A percentile compares a stretch with the other conserved stretches of the same genome.
These are phyloP conservation scores for Buceros bicornis DNA, from an alignment of 2,797 vertebrate genomes.

Conservation along the genomic window DNA sequence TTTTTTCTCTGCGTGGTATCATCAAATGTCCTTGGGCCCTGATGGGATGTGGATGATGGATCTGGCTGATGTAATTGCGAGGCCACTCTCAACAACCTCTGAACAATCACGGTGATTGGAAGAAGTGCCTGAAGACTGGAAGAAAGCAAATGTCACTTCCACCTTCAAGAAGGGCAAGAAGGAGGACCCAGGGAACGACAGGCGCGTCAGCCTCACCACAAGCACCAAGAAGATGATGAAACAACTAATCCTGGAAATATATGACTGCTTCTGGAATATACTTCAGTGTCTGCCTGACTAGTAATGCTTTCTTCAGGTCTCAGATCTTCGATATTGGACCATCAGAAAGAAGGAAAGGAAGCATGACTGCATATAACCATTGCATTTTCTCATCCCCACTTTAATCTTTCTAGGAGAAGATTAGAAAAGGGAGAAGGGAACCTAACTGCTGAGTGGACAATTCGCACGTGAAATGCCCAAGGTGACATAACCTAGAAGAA, in stretches of 20 bases:
- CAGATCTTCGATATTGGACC: background rate
- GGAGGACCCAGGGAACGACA: background rate
- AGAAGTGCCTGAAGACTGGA: background rate
- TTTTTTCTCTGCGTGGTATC: background rate
- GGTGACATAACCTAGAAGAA: background rate
- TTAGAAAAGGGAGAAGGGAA: background rate
- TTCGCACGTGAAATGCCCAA: background rate
- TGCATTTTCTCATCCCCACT: background rate
- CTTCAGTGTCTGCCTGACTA: background rate
- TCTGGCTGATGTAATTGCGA: background rate
- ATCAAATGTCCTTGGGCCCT: background rate
- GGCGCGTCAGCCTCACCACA: background rate
- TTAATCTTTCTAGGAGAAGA: background rate
- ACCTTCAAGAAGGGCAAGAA: background rate
- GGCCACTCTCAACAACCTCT: background rate
- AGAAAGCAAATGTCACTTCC: background rate
- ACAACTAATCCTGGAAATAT: background rate
- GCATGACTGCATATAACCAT: background rate
- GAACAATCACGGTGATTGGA: rapidly evolving
- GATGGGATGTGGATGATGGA: background rate
- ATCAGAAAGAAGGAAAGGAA: background rate
- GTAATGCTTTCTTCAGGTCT: background rate
- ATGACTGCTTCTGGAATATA: background rate
- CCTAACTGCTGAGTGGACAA: background rate
- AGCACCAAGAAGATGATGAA: background rate